Conservation (phyloP, 1,140 invertebrate species). For the Megalonaias nervosa region DNA sequence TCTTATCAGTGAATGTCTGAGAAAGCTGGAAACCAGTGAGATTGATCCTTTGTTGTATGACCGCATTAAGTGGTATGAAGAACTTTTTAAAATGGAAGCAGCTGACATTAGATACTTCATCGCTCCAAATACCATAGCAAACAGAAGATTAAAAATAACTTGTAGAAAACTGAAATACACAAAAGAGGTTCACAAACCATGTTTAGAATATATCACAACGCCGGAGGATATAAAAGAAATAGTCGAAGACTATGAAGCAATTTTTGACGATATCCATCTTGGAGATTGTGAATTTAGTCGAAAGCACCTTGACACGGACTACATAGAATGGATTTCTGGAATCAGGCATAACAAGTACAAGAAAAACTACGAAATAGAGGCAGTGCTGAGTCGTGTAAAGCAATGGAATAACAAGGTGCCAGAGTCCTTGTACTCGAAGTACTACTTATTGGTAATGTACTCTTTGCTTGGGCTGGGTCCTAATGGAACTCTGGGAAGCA, state of each 20-base stretch:
- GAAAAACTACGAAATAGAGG: slow-evolving; percentile 26
- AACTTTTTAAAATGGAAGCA: slow-evolving; percentile 20
- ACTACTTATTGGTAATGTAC: slow-evolving; percentile 33
- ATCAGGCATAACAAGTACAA: slow-evolving; percentile 26
- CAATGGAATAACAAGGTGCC: slow-evolving; percentile 28
- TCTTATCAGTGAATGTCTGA: slow-evolving; percentile 34
- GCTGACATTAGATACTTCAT: slow-evolving; percentile 9
- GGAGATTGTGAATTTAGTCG: neutral
- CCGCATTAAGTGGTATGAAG: slow-evolving; percentile 19
- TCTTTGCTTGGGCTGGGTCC: slow-evolving; percentile 35
- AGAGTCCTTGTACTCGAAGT: slow-evolving; percentile 27
- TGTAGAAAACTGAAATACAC: slow-evolving; percentile 35
- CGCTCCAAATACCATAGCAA: slow-evolving; percentile 10
- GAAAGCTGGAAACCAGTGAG: slow-evolving; percentile 10
- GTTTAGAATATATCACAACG: slow-evolving; percentile 20
- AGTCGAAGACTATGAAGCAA: slow-evolving; percentile 25
- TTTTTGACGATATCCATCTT: slow-evolving; percentile 16
- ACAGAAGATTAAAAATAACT: slow-evolving; percentile 28
- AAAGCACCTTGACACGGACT: slow-evolving; percentile 35
- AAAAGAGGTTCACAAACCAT: slow-evolving; percentile 1
- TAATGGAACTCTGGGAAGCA: slow-evolving; percentile 23
- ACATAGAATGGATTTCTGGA: slow-evolving; percentile 42
- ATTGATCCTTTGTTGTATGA: slow-evolving; percentile 4
- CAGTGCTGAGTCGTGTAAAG: slow-evolving; percentile 24
- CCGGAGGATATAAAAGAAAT: slow-evolving; percentile 19